phyloP scores from a whole-genome alignment of 2,113 vertebrate genomes.

The Pantherophis guttatus region DNA sequence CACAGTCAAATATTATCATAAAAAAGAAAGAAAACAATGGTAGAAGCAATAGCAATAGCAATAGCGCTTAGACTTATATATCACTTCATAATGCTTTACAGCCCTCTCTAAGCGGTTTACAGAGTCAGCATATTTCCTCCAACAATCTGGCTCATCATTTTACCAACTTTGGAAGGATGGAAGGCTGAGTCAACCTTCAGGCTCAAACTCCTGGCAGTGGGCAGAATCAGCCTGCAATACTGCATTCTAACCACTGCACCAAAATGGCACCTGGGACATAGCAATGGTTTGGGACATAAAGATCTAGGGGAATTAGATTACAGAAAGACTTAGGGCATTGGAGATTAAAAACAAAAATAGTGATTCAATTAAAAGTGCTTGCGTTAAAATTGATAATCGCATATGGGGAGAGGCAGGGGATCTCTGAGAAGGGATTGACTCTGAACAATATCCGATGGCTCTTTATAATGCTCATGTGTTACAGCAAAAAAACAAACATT shows the following conservation, averaged over 20 bases:
- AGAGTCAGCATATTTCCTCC: neutral
- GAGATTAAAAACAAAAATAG: neutral
- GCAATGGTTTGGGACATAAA: neutral
- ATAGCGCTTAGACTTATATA: too few relatives aligned
- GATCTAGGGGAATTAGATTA: neutral
- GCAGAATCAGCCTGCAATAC: neutral
- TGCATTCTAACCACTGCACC: neutral
- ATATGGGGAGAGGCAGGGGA: neutral
- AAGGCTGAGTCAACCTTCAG: neutral
- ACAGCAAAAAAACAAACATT: neutral
- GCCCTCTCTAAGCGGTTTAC: neutral
- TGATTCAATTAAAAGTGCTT: neutral
- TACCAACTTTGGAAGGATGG: neutral
- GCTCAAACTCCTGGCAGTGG: neutral
- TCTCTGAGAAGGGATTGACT: neutral
- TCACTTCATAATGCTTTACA: neutral
- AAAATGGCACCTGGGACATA: neutral
- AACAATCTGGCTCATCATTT: neutral
- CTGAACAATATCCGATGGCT: neutral
- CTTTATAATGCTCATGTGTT: conserved; percentile 2
- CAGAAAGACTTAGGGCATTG: neutral
- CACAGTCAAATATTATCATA: neutral
- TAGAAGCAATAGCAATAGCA: neutral
- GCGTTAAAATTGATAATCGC: neutral
- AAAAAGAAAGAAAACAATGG: neutral